Percentiles rank a stretch among this genome's conserved stretches.
phyloP scores from a whole-genome alignment of 2,888 invertebrate species.

The Chorisops tibialis region DNA sequence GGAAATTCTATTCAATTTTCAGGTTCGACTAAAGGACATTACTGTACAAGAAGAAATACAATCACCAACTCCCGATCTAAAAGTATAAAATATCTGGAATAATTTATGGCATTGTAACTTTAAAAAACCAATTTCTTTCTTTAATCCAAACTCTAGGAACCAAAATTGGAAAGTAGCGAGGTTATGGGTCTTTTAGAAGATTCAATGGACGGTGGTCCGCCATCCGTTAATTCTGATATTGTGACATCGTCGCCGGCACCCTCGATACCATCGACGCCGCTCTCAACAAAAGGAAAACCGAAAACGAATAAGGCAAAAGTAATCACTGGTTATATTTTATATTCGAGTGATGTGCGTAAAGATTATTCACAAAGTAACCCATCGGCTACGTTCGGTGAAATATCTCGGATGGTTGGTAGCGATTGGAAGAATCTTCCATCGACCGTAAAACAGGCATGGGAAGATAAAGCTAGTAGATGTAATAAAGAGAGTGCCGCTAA shows the following conservation, averaged over 20 bases:
- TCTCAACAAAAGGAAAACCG: constrained; percentile 43
- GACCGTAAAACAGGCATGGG: constrained; percentile 88
- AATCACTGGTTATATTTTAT: constrained; percentile 95
- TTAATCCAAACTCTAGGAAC: constrained; percentile 36
- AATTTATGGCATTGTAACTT: neutral
- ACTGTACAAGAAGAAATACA: neutral
- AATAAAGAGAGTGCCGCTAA: constrained; percentile 79
- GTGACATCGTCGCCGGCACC: constrained; percentile 58
- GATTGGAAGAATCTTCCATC: constrained; percentile 92
- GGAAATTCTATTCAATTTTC: neutral
- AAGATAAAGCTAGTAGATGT: constrained; percentile 83
- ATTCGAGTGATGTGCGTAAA: constrained; percentile 94
- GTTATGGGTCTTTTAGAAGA: constrained; percentile 63
- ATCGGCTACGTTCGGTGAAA: constrained; percentile 87
- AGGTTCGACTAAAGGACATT: constrained; percentile 13
- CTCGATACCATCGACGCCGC: constrained; percentile 51
- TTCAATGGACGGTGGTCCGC: constrained; percentile 73
- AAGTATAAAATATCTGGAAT: constrained; percentile 7
- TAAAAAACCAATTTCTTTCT: neutral
- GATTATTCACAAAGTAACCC: constrained; percentile 91
- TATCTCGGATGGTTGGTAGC: constrained; percentile 70
- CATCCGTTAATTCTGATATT: constrained; percentile 77
- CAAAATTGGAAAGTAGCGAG: constrained; percentile 41
- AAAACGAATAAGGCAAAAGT: constrained; percentile 62
- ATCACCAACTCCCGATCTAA: neutral